Conservation (phyloP, 2,888 invertebrate genomes). For the Psococerastis gibbosa region DNA sequence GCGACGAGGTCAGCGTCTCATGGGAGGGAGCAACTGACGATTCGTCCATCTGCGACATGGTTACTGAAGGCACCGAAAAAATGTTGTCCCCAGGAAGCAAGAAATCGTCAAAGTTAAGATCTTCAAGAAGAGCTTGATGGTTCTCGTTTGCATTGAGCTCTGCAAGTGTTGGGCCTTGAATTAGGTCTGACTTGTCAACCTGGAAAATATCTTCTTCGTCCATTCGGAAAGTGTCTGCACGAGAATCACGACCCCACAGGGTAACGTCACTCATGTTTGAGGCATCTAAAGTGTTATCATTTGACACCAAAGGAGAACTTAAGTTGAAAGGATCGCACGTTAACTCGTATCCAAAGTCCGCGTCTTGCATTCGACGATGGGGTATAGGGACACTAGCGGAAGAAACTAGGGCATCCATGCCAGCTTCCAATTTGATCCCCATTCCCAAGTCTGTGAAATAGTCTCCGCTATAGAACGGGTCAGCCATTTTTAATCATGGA, state of each 20-base stretch:
- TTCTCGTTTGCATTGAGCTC: constrained; percentile 75
- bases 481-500: constrained; percentile 30
- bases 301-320: constrained; percentile 18
- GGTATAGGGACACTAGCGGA: constrained; percentile 47
- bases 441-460: constrained; percentile 41
- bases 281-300: constrained; percentile 14
- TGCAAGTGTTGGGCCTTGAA: constrained; percentile 65
- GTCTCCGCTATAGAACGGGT: constrained; percentile 38
- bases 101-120: constrained; percentile 72
- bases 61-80: constrained; percentile 29
- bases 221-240: constrained; percentile 41
- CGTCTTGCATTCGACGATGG: constrained; percentile 27
- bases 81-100: constrained; percentile 49
- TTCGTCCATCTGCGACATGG: constrained; percentile 25
- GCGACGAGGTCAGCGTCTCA: background rate
- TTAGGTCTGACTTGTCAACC: constrained; percentile 70
- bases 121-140: constrained; percentile 42
- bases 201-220: constrained; percentile 81
- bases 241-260: constrained; percentile 17
- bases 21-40: constrained; percentile 2
- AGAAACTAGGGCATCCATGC: constrained; percentile 22
- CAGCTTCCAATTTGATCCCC: constrained; percentile 41
- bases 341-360: constrained; percentile 35
- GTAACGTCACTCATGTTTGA: constrained; percentile 11
- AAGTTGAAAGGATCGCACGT: constrained; percentile 24